Base-by-base conservation (phyloP, 2,113 vertebrate genomes). In the Trematomus loennbergii region DNA sequence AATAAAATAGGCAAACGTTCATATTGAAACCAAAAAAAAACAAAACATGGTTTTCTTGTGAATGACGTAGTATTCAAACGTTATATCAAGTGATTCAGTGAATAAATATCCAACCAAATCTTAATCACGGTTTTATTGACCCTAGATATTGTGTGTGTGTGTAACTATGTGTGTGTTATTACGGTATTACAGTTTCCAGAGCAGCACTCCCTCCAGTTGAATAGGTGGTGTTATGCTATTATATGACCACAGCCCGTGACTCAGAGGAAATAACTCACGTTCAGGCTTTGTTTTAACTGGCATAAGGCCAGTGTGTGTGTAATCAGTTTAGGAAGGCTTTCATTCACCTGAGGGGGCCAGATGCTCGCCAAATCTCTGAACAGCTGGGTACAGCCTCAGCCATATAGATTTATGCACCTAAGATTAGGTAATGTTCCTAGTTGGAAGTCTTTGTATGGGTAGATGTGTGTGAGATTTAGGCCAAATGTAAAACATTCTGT, bases 311-410 rank as follows among this genome's bases (percentile, higher is more conserved):
- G 63, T 2, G 69, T 57, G 67, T 60, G 72, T 79, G 74, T 82
- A 64, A 82, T 84, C 48, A 62, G 29, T 88, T 77, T 85, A 55
- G 65, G 6, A 71, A 81, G 57, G 59, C 79, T 75, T 84, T 89
- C 75, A 67, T 74, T 83, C 68, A 75, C 60, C 77, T 80, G 62
- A 58, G 49, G 17, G 50, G 78, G 72, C 77, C 89, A 91, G 88
- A 90, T 90, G 90, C 75, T 90, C 75, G 78, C 72, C 40, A 86
- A 87, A 79, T 87, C 76, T 78, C 86, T 62, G 22, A 89, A 90
- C 85, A 93, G 82, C 92, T 93, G 89, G 78, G 87, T 74, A 80
- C 57, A 40, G 36, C 36, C 36, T 40, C 36, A 40, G 67, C 22
- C 62, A 71, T 73, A 63, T 22, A 36, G 25, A 71, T 29, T 71